Base-by-base conservation (phyloP, 2,888 invertebrate species). In the Cheilosia vulpina region DNA sequence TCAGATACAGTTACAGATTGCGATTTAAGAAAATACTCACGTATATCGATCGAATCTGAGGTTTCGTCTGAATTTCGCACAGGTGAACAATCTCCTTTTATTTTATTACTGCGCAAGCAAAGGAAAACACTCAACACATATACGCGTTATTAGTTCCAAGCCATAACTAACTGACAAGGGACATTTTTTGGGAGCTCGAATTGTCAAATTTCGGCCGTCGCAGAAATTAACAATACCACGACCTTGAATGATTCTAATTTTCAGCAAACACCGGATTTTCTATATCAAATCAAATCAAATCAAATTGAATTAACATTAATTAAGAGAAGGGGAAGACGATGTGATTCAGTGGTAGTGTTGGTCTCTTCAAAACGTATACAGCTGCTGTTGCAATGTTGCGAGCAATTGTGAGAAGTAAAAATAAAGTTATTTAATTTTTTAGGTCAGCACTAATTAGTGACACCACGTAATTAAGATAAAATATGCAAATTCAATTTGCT, bases 11-110 rank as follows among this genome's bases (percentile, higher is more conserved):
- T 15, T 57, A 43, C 19, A 31, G 31, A 50, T 58, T 19, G 21
- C 11, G 27, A 68, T 71, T 69, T 34, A 45, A 24, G 24, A 71
- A 78, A 71, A 45, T 55, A 71, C 69, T 71, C 78, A 78, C 78
- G 78, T 78, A 31, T 34, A 57, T 52, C 60, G 34, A 60, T 68
- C 55, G 47, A 34, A 15, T 7, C 31, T 52, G 24, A 17, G n/a
- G 17, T 53, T 53, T 76, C 68, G 53, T 66, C 24, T 69, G 34
- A 71, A 63, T 60, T 58, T 50, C 57, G 11, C 77, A 62, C 60
- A 69, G 62, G 55, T 62, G 69, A 69, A 77, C 69, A 77, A 63
- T 77, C 77, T 69, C 69, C 62, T 41, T 31, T 19, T 13, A 2
- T 53, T 17, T 19, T 57, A 43, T 76, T 45, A 38, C 38, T 38